Evolutionary conservation across 2,113 vertebrate species (phyloP).

Genomic region (Axis porcinus): DNA sequence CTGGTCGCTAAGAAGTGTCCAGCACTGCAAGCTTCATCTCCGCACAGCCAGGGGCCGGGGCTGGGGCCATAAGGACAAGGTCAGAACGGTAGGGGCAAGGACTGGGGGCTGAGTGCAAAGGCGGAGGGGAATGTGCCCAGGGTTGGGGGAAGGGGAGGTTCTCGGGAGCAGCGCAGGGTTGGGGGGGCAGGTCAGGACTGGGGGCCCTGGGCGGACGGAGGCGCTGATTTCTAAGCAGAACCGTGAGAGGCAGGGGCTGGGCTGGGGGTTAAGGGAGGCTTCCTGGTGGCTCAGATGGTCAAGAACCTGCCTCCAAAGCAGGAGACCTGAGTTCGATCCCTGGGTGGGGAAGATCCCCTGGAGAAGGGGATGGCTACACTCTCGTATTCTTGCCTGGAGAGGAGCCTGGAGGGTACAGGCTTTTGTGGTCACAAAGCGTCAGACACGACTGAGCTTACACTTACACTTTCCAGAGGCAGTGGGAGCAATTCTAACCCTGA

Average conservation of each 20-base stretch:
- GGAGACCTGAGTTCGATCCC: neutral
- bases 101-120: neutral
- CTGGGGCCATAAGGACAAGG: neutral
- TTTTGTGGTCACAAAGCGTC: neutral
- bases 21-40: neutral
- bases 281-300: neutral
- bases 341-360: neutral
- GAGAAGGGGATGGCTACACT: neutral
- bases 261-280: neutral
- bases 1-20: neutral
- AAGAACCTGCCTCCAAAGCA: neutral
- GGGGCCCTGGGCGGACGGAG: neutral
- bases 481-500: neutral
- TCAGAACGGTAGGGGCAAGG: neutral
- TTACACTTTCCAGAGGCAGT: neutral
- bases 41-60: neutral
- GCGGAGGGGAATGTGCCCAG: fast-evolving
- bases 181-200: neutral
- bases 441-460: fast-evolving
- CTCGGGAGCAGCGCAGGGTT: fast-evolving
- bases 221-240: neutral
- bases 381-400: neutral
- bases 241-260: too few relatives aligned
- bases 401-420: neutral
- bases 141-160: neutral